Evolutionary conservation across 1,140 invertebrate genomes (phyloP).

Genomic region (Papilio glaucus): DNA sequence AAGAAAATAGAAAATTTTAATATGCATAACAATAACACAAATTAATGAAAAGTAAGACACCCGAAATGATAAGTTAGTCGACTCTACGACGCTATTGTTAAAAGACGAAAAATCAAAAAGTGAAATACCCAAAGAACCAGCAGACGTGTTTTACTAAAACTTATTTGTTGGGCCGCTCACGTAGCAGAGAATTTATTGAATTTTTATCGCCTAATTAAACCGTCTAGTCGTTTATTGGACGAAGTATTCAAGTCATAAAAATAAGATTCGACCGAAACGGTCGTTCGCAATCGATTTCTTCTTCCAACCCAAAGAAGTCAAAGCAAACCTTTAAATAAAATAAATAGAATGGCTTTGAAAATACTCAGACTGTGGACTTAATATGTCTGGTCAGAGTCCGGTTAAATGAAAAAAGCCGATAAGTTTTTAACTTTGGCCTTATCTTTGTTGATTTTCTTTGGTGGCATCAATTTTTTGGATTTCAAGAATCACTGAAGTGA

Average conservation of each 20-base stretch:
- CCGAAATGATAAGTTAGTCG: too few relatives aligned
- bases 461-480: background rate
- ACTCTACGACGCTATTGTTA: background rate
- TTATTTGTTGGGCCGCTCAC: background rate
- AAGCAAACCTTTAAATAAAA: conserved; percentile 27
- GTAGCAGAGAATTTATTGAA: conserved; percentile 11
- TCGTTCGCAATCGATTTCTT: background rate
- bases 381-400: background rate
- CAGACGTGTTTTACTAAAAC: background rate
- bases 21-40: too few relatives aligned
- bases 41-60: too few relatives aligned
- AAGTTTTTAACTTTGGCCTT: conserved; percentile 13
- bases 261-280: conserved; percentile 24
- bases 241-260: conserved; percentile 24
- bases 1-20: too few relatives aligned
- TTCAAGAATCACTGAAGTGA: background rate
- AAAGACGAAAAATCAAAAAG: background rate
- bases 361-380: conserved; percentile 9
- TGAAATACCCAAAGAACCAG: background rate
- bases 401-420: conserved; percentile 17
- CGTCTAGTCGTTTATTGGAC: conserved; percentile 15
- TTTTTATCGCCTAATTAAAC: conserved; percentile 27
- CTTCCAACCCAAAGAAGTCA: conserved; percentile 15
- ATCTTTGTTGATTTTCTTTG: conserved; percentile 11
- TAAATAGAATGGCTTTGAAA: conserved; percentile 18